Conservation (phyloP, 1,140 invertebrate species). For the Steinernema feltiae region DNA sequence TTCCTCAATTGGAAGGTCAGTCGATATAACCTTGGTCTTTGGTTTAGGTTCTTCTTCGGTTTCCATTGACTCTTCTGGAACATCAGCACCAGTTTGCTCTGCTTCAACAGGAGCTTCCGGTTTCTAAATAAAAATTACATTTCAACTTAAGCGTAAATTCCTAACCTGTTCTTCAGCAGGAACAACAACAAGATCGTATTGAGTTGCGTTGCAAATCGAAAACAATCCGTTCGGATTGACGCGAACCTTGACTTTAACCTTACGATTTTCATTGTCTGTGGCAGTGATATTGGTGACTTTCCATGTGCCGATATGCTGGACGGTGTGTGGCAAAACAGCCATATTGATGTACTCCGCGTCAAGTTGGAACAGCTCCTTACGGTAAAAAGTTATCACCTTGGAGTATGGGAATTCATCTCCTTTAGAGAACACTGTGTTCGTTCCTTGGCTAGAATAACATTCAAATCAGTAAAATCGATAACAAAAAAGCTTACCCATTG, state of each 20-base stretch:
- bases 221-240: constrained; percentile 88
- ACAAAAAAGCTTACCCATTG: constrained; percentile 53
- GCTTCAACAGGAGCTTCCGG: constrained; percentile 13
- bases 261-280: constrained; percentile 77
- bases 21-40: constrained; percentile 31
- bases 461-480: constrained; percentile 42
- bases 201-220: constrained; percentile 73
- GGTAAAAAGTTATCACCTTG: constrained; percentile 84
- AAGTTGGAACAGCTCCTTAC: constrained; percentile 76
- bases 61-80: constrained; percentile 60
- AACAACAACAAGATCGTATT: constrained; percentile 70
- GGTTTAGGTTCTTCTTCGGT: constrained; percentile 33
- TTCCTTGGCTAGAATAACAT: constrained; percentile 59
- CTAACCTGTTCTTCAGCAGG: constrained; percentile 45
- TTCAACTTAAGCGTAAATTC: not conserved
- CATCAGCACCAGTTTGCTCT: constrained; percentile 59
- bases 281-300: constrained; percentile 76
- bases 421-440: constrained; percentile 74
- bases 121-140: no score
- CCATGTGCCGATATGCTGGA: constrained; percentile 72
- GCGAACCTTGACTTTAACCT: constrained; percentile 89
- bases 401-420: constrained; percentile 81
- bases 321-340: constrained; percentile 66
- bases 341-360: constrained; percentile 72
- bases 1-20: constrained; percentile 26